These are phyloP conservation scores for Dasysyrphus tricinctus DNA, from an alignment of 2,888 invertebrate genomes.

Conservation along the genomic window DNA sequence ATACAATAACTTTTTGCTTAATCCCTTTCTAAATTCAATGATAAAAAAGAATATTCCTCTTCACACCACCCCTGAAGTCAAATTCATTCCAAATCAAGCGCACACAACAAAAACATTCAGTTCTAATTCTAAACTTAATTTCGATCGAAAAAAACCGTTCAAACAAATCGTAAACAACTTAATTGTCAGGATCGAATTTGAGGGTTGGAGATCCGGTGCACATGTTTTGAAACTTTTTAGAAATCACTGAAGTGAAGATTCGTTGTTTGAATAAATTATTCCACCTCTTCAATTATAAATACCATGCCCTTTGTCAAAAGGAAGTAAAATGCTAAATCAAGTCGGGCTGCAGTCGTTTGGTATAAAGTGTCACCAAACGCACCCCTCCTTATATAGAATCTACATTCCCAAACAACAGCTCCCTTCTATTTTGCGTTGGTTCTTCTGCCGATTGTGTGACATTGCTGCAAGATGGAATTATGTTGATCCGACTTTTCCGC, in stretches of 20 bases:
- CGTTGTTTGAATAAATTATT: conserved; percentile 77
- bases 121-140: neutral
- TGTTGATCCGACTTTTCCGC: conserved; percentile 76
- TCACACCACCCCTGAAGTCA: conserved; percentile 14
- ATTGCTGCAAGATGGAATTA: conserved; percentile 63
- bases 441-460: conserved; percentile 53
- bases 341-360: neutral
- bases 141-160: conserved; percentile 8
- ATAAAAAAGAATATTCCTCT: conserved; percentile 27
- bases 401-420: conserved; percentile 8
- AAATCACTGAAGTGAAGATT: conserved; percentile 54
- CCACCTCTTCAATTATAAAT: conserved; percentile 78
- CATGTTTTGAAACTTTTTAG: conserved; percentile 41
- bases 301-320: conserved; percentile 59
- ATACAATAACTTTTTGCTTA: conserved; percentile 83
- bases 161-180: conserved; percentile 66
- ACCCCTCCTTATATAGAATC: conserved; percentile 19
- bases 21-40: conserved; percentile 75
- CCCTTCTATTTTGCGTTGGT: conserved; percentile 22
- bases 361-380: conserved; percentile 52
- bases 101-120: neutral
- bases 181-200: conserved; percentile 52
- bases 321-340: conserved; percentile 20
- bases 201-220: conserved; percentile 4
- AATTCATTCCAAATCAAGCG: neutral